Evolutionary conservation across 2,797 vertebrate species (phyloP).

Genomic region (Amblyraja radiata): DNA sequence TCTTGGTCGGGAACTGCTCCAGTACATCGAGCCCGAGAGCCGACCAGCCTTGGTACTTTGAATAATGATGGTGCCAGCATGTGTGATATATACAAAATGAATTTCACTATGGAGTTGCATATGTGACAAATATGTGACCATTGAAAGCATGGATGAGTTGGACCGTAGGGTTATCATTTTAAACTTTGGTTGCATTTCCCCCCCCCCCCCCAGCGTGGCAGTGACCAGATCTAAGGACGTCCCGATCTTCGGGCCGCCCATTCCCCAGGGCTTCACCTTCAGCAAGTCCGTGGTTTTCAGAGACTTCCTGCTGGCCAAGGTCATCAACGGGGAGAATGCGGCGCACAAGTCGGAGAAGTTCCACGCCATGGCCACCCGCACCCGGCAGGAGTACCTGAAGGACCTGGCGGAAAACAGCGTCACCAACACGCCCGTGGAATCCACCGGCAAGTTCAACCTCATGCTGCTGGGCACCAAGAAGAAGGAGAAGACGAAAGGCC

Average conservation of each 20-base stretch:
- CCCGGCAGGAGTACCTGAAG: conserved; percentile 81
- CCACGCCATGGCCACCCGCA: conserved; percentile 86
- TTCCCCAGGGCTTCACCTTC: conserved; percentile 69
- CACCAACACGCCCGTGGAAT: conserved; percentile 74
- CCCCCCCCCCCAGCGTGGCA: conserved; percentile 67
- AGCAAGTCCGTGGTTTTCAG: conserved; percentile 74
- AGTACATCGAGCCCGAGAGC: too few relatives aligned
- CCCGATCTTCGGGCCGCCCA: conserved; percentile 81
- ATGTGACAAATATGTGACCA: too few relatives aligned
- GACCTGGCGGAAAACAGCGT: conserved; percentile 82
- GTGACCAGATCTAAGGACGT: conserved; percentile 93
- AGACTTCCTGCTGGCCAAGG: conserved; percentile 83
- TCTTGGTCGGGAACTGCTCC: too few relatives aligned
- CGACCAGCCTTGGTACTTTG: too few relatives aligned
- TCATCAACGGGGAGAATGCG: conserved; percentile 82
- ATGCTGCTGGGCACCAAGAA: conserved; percentile 82
- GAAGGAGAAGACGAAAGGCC: conserved; percentile 70
- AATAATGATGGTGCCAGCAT: too few relatives aligned
- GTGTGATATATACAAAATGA: too few relatives aligned
- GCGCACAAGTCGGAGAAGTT: conserved; percentile 92
- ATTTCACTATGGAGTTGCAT: too few relatives aligned
- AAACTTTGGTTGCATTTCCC: background rate
- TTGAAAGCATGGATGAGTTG: too few relatives aligned
- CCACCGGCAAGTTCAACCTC: conserved; percentile 77
- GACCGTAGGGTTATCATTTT: background rate